A percentile compares a stretch with the other conserved stretches of the same genome.
Evolutionary conservation across 2,113 vertebrate genomes (phyloP).

Genomic region (Nymphicus hollandicus): DNA sequence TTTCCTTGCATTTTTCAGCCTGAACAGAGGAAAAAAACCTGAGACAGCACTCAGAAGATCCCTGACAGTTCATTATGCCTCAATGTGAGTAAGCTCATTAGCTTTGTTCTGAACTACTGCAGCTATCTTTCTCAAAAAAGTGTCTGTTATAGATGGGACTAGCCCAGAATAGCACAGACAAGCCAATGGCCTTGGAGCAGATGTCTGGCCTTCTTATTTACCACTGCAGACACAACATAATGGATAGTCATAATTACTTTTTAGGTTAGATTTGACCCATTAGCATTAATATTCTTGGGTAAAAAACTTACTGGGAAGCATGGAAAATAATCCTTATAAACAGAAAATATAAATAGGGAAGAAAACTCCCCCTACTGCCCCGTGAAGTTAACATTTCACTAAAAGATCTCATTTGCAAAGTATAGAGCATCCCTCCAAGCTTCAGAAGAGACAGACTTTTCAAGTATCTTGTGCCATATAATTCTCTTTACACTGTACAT

Average conservation of each 20-base stretch:
- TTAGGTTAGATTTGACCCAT: not conserved
- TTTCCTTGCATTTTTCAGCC: not conserved
- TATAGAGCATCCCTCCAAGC: not conserved
- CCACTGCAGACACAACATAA: not conserved
- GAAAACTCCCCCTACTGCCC: not conserved
- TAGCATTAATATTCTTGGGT: not conserved
- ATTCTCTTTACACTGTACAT: not conserved
- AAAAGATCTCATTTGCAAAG: not conserved
- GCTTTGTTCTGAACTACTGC: not conserved
- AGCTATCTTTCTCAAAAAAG: not conserved
- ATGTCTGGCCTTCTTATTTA: not conserved
- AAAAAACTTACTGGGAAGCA: not conserved
- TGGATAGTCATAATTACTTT: not conserved
- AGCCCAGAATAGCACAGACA: not conserved
- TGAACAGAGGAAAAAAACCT: not conserved
- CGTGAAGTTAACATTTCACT: not conserved
- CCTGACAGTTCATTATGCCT: not conserved
- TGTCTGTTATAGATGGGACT: not conserved
- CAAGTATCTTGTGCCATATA: not conserved
- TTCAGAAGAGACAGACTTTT: not conserved
- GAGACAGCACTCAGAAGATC: not conserved
- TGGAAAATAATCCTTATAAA: not conserved
- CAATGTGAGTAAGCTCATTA: fast-evolving
- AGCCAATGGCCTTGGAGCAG: not conserved
- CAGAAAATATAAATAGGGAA: not conserved